Evolutionary conservation across 2,888 invertebrate species (phyloP).

Genomic region (Euzophera pinguis): DNA sequence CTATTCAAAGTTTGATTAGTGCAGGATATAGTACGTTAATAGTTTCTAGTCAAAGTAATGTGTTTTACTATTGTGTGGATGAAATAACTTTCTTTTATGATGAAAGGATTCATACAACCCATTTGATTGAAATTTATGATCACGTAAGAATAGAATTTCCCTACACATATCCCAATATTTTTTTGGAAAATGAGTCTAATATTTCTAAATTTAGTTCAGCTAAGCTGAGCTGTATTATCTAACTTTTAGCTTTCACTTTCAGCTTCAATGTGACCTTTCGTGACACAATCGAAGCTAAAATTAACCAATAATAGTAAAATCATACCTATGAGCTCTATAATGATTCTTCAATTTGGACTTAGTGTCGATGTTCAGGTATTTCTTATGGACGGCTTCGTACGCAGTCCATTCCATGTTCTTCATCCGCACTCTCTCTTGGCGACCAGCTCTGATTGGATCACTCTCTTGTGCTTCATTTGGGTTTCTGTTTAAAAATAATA

Average conservation of each 20-base stretch:
- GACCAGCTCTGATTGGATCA: slow-evolving; percentile 82
- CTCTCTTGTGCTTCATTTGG: slow-evolving; percentile 92
- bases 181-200: no score
- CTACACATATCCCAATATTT: no score
- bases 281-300: no score
- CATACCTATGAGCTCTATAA: slow-evolving; percentile 91
- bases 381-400: slow-evolving; percentile 95
- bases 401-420: slow-evolving; percentile 96
- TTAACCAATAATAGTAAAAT: no score
- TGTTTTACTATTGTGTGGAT: not conserved
- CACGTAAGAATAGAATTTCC: no score
- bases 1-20: not conserved
- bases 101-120: not conserved
- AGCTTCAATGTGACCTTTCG: no score
- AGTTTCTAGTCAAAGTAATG: not conserved
- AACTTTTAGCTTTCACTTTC: no score
- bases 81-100: not conserved
- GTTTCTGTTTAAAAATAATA: slow-evolving; percentile 84
- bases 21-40: not conserved
- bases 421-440: slow-evolving; percentile 88
- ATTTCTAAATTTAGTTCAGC: no score
- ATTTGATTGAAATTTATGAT: no score
- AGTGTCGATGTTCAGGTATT: slow-evolving; percentile 93
- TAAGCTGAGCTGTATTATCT: no score
- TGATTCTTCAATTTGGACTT: slow-evolving; percentile 95